A percentile compares a stretch with the other conserved stretches of the same genome.
Conservation (phyloP, 2,797 vertebrate species). For the Emys orbicularis region DNA sequence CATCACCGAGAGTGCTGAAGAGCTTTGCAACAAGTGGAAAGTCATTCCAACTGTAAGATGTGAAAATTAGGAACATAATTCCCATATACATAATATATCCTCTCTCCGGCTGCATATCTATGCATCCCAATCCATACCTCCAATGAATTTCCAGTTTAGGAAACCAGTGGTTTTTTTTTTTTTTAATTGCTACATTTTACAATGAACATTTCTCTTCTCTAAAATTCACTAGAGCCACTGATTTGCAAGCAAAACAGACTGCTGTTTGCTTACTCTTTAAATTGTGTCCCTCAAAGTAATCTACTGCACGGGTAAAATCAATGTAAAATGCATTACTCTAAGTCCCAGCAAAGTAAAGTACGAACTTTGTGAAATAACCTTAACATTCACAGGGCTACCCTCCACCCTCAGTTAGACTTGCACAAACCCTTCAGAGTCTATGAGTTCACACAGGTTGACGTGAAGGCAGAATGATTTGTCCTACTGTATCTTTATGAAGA, state of each 20-base stretch:
- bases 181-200: constrained; percentile 11
- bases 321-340: constrained; percentile 71
- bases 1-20: background rate
- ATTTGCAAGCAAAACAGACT: constrained; percentile 82
- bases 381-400: constrained; percentile 24
- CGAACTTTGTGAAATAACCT: constrained; percentile 16
- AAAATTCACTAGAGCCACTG: constrained; percentile 73
- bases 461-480: constrained; percentile 13
- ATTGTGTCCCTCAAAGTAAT: constrained; percentile 64
- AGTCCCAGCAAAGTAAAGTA: constrained; percentile 53
- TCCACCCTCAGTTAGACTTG: constrained; percentile 1
- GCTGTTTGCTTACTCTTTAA: constrained; percentile 80
- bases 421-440: background rate
- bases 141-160: background rate
- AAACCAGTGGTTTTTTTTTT: background rate
- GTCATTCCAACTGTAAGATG: background rate
- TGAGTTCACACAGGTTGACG: background rate
- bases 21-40: background rate
- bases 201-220: constrained; percentile 70
- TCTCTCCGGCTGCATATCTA: background rate
- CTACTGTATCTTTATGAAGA: constrained; percentile 20
- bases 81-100: background rate
- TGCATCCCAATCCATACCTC: background rate
- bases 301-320: constrained; percentile 69
- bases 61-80: background rate